These are phyloP conservation scores for Melinopterus prodromus DNA, from an alignment of 2,888 invertebrate genomes.

Conservation along the genomic window DNA sequence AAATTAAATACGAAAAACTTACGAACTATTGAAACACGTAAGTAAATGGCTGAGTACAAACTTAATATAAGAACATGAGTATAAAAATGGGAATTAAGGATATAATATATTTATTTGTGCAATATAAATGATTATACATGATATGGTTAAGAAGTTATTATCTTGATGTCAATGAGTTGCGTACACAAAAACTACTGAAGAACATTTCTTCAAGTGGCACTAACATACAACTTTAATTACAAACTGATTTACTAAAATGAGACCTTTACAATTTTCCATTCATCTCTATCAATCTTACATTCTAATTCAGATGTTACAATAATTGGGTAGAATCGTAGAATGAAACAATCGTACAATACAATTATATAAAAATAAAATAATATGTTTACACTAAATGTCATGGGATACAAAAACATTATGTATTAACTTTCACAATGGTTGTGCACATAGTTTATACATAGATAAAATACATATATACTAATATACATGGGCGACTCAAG, in stretches of 20 bases:
- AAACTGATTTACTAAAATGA: slow-evolving; percentile 13
- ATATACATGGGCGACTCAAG: too few relatives aligned
- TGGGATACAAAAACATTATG: slow-evolving; percentile 16
- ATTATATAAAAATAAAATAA: slow-evolving; percentile 44
- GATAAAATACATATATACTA: too few relatives aligned
- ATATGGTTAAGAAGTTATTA: slow-evolving; percentile 22
- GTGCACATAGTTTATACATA: slow-evolving; percentile 51
- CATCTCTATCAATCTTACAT: slow-evolving; percentile 18
- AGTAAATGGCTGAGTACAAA: slow-evolving; percentile 9
- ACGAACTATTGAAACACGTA: not conserved
- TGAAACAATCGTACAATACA: slow-evolving; percentile 43
- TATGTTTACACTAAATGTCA: slow-evolving; percentile 13
- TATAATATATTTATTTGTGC: slow-evolving; percentile 13
- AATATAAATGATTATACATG: slow-evolving; percentile 13
- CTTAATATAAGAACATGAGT: slow-evolving; percentile 10
- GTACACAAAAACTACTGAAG: slow-evolving; percentile 31
- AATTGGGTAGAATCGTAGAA: slow-evolving; percentile 31
- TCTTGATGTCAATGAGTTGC: slow-evolving; percentile 32
- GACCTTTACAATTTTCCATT: not conserved
- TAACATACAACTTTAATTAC: slow-evolving; percentile 23
- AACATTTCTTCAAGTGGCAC: slow-evolving; percentile 11
- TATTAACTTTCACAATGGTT: slow-evolving; percentile 45
- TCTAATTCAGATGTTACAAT: slow-evolving; percentile 24
- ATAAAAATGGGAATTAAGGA: slow-evolving; percentile 17
- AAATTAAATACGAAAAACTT: not conserved